Evolutionary conservation across 2,888 invertebrate genomes (phyloP).

Genomic region (Diadegma fenestrale): DNA sequence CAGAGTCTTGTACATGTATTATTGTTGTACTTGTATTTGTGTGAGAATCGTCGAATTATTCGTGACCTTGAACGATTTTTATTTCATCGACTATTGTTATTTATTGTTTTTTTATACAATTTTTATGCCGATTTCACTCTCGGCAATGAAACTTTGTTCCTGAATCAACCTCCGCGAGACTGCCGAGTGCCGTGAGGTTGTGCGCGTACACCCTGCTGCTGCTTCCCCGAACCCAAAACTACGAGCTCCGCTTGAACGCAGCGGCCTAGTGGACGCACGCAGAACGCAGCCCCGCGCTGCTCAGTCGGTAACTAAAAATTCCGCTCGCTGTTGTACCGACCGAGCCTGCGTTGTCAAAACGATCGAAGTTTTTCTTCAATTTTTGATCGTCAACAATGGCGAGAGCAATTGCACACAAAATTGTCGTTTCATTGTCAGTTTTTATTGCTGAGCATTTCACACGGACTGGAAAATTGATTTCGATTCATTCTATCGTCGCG

Average conservation of each 20-base stretch:
- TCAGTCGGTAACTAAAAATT: not conserved
- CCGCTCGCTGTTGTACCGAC: not conserved
- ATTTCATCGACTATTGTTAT: not conserved
- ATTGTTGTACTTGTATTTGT: not conserved
- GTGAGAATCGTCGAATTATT: not conserved
- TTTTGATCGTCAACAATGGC: too few species aligned
- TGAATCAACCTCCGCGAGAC: constrained; percentile 75
- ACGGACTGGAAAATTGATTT: too few species aligned
- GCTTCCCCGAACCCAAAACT: constrained; percentile 72
- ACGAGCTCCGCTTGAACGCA: constrained; percentile 31
- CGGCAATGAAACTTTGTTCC: not conserved
- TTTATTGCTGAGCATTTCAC: too few species aligned
- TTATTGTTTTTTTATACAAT: not conserved
- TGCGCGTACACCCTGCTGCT: constrained; percentile 60
- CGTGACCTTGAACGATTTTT: not conserved
- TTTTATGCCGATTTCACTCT: not conserved
- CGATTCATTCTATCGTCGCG: too few species aligned
- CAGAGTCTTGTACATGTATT: constrained; percentile 2
- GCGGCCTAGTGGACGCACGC: not conserved
- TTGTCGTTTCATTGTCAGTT: too few species aligned
- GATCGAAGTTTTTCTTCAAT: too few species aligned
- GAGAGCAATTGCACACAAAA: too few species aligned
- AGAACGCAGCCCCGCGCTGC: not conserved
- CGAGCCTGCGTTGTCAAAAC: not conserved
- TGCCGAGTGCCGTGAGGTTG: constrained; percentile 71